A percentile compares a stretch with the other conserved stretches of the same genome.
phyloP scores from a whole-genome alignment of 2,888 invertebrate species.

The Exephanes ischioxanthus region DNA sequence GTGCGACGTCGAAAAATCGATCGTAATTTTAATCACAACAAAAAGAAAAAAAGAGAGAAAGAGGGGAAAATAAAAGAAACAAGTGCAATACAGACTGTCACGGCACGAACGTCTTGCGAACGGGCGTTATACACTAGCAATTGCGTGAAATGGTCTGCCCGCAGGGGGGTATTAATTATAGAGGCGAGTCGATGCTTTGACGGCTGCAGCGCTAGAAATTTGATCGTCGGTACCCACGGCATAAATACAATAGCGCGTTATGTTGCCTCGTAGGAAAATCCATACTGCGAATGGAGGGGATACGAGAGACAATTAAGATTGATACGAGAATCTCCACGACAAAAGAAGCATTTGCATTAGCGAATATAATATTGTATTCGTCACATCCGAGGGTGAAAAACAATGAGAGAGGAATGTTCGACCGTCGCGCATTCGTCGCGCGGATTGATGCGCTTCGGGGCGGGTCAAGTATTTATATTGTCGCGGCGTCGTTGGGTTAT shows the following conservation, averaged over 20 bases:
- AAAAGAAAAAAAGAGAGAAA: background rate
- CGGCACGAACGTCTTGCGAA: background rate
- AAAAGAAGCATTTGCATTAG: constrained; percentile 29
- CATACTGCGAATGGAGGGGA: constrained; percentile 1
- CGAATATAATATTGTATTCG: constrained; percentile 54
- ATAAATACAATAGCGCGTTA: constrained; percentile 1
- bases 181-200: background rate
- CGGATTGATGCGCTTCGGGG: constrained; percentile 36
- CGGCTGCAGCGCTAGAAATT: background rate
- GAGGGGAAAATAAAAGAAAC: constrained; percentile 13
- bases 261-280: constrained; percentile 20
- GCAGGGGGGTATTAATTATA: constrained; percentile 4
- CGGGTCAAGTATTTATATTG: constrained; percentile 61
- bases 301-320: constrained; percentile 32
- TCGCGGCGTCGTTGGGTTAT: background rate
- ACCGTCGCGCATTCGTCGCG: constrained; percentile 20
- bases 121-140: background rate
- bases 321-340: constrained; percentile 3
- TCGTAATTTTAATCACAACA: constrained; percentile 61
- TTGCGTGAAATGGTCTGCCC: background rate
- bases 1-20: constrained; percentile 77
- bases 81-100: background rate
- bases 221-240: constrained; percentile 7
- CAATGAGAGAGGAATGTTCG: constrained; percentile 30
- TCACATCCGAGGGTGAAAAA: constrained; percentile 38